These are phyloP conservation scores for Odontamblyopus rebecca DNA, from an alignment of 2,797 vertebrate genomes.

Conservation along the genomic window DNA sequence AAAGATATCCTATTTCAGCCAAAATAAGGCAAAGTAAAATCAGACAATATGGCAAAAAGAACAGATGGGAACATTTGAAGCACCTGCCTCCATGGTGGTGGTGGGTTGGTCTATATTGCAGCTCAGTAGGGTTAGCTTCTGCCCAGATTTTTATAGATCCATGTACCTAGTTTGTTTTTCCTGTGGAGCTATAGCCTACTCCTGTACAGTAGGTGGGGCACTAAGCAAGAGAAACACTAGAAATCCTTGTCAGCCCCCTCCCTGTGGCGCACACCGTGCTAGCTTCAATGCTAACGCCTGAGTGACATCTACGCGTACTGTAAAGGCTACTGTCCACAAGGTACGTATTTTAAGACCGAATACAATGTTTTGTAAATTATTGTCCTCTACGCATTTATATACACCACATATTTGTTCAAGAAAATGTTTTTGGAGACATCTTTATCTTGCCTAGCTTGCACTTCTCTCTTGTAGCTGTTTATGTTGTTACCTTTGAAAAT, in stretches of 20 bases:
- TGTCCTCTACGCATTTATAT: background rate
- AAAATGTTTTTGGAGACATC: no score
- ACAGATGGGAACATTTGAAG: no score
- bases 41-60: no score
- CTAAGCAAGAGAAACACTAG: background rate
- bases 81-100: no score
- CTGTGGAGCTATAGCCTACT: background rate
- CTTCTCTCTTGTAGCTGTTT: background rate
- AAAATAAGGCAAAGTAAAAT: no score
- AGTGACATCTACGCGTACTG: background rate
- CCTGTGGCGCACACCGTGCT: background rate
- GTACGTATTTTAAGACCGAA: background rate
- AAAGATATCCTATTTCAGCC: no score
- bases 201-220: conserved; percentile 27
- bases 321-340: conserved; percentile 9
- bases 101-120: no score
- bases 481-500: background rate
- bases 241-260: background rate
- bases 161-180: background rate
- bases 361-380: background rate
- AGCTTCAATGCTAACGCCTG: conserved; percentile 28
- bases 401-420: no score
- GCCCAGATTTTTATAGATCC: no score
- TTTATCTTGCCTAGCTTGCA: background rate
- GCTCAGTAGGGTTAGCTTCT: no score